Evolutionary conservation across 2,888 invertebrate species (phyloP).

Genomic region (Eupithecia abbreviata): DNA sequence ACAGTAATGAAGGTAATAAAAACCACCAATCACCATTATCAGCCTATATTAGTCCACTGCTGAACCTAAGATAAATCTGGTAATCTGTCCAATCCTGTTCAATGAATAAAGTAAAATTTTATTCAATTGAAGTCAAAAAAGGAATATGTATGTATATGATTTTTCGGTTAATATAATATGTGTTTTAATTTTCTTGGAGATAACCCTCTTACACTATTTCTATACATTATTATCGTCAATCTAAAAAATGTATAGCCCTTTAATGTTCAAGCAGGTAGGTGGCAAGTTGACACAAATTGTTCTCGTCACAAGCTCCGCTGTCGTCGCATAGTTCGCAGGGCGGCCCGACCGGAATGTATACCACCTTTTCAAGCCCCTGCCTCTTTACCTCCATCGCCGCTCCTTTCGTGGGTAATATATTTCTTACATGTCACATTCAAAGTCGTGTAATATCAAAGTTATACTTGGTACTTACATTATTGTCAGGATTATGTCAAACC

Average conservation of each 20-base stretch:
- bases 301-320: slow-evolving; percentile 47
- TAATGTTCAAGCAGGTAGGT: slow-evolving; percentile 25
- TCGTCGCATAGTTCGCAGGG: slow-evolving; percentile 62
- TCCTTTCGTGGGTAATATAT: background rate
- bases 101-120: too few species aligned
- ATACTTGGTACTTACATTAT: background rate
- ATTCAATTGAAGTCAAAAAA: too few species aligned
- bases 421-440: slow-evolving; percentile 1
- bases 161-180: too few species aligned
- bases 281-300: slow-evolving; percentile 52
- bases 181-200: too few species aligned
- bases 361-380: slow-evolving; percentile 52
- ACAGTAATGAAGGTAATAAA: too few species aligned
- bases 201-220: background rate
- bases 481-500: background rate
- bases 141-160: too few species aligned
- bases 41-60: too few species aligned
- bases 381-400: slow-evolving; percentile 39
- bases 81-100: too few species aligned
- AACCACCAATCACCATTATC: too few species aligned
- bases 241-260: slow-evolving; percentile 20
- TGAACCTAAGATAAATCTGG: too few species aligned
- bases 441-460: background rate
- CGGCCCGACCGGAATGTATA: slow-evolving; percentile 59
- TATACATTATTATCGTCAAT: background rate